Evolutionary conservation across 2,888 invertebrate genomes (phyloP), one percentile per base, ranked within the genome.

Genomic region (Scotopteryx bipunctaria): DNA sequence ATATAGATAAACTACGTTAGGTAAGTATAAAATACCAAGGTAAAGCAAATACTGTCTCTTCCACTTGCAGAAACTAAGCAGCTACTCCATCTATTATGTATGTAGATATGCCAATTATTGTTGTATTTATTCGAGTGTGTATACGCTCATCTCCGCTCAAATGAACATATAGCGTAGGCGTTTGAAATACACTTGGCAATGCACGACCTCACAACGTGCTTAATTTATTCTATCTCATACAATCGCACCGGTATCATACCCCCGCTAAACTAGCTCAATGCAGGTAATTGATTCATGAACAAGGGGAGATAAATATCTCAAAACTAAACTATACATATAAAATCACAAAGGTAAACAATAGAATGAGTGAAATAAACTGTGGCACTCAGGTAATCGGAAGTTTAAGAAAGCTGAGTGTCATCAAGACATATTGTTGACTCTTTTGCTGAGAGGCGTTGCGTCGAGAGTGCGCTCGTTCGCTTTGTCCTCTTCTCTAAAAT

Each of bases 401-500:
- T 61, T 45, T 68, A 53, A 51, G 58, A 69, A 47, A 61, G 58
- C 72, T 71, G 77, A 78, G 75, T 64, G 79, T 71, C 76, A 87
- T 88, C 87, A 90, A 78, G 89, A 89, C 76, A 83, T 78, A 66
- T 86, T 85, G 61, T 83, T 87, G 38, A 81, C 55, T 62, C 88
- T 71, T 69, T 89, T 91, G 71, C 78, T 83, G 45, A 74, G 61
- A 5, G 91, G 87, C 6, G 86, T 77, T n/a, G 90, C 91, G 57
- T 91, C 91, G 0, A 91, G 71, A 49, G 85, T 79, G 61, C 88
- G 81, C 63, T 91, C 91, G 37, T 87, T 85, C 0, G 71, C 61
- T 60, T 91, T 91, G 53, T 91, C 91, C 61, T 91, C 91, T 59
- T 91, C 91, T 36, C 89, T 76, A 73, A 91, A 91, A 66, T 91